Evolutionary conservation across 2,797 vertebrate genomes (phyloP).

Genomic region (Oceanodroma leucorhoa): DNA sequence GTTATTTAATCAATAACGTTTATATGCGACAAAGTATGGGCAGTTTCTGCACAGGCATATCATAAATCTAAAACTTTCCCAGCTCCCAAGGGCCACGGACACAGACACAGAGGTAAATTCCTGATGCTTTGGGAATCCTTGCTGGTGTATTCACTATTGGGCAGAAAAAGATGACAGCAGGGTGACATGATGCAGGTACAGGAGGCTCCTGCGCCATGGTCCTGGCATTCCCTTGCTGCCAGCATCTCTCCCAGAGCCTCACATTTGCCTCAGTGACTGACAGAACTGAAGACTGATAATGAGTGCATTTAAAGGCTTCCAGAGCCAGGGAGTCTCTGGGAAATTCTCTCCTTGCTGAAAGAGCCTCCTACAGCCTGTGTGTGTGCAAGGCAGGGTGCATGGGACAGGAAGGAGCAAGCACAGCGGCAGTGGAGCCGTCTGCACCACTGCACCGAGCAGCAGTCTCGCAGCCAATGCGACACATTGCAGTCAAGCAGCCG

Average conservation of each 20-base stretch:
- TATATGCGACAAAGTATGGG: fast-evolving
- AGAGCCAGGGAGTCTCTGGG: neutral
- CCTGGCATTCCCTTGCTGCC: neutral
- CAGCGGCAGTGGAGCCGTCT: neutral
- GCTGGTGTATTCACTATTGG: neutral
- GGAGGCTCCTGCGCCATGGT: neutral
- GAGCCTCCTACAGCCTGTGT: neutral
- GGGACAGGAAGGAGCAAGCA: neutral
- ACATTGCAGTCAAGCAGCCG: fast-evolving
- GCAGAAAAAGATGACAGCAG: neutral
- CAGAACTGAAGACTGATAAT: neutral
- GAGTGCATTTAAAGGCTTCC: neutral
- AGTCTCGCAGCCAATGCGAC: neutral
- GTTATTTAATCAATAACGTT: neutral
- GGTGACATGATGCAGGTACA: neutral
- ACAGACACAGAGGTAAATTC: neutral
- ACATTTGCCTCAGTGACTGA: neutral
- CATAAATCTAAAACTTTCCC: neutral
- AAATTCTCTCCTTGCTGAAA: neutral
- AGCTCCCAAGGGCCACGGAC: neutral
- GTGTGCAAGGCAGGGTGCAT: neutral
- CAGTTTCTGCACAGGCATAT: neutral
- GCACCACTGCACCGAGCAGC: neutral
- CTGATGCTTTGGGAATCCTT: neutral
- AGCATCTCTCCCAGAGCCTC: neutral